phyloP scores from a whole-genome alignment of 1,140 invertebrate genomes.

The Geopemphigus sp. region DNA sequence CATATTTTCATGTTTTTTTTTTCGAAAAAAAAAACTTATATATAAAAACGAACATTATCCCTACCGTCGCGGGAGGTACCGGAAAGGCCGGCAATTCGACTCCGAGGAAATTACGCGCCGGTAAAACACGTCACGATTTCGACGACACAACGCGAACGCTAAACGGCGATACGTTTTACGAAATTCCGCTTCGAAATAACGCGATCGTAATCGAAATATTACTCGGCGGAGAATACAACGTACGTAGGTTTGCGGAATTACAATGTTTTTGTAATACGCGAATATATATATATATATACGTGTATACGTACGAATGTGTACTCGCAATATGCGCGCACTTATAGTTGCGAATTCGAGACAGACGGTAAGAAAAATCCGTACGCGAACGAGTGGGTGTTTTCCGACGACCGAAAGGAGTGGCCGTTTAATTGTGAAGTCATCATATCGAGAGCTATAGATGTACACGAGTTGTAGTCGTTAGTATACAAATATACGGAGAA shows the following conservation, averaged over 20 bases:
- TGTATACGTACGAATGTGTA: too few relatives aligned
- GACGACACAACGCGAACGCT: too few relatives aligned
- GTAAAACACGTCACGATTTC: too few relatives aligned
- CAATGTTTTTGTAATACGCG: conserved; percentile 19
- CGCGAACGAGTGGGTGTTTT: conserved; percentile 39
- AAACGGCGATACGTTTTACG: neutral
- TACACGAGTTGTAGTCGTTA: neutral
- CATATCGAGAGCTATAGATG: conserved; percentile 25
- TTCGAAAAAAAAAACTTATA: too few relatives aligned
- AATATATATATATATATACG: too few relatives aligned
- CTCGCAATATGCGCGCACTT: neutral
- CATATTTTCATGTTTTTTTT: neutral
- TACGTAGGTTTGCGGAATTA: conserved; percentile 45
- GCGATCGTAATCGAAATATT: neutral
- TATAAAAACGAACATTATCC: too few relatives aligned
- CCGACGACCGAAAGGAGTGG: conserved; percentile 43
- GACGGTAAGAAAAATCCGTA: conserved; percentile 36
- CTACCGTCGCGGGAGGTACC: neutral
- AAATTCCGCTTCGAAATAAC: neutral
- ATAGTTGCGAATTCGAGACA: conserved; percentile 43
- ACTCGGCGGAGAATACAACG: neutral
- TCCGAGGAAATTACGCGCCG: too few relatives aligned
- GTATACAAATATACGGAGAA: neutral
- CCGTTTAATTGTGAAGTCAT: conserved; percentile 42
- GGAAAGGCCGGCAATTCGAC: conserved; percentile 11